Evolutionary conservation across 2,797 vertebrate genomes (phyloP).

Genomic region (Delichon dasypus): DNA sequence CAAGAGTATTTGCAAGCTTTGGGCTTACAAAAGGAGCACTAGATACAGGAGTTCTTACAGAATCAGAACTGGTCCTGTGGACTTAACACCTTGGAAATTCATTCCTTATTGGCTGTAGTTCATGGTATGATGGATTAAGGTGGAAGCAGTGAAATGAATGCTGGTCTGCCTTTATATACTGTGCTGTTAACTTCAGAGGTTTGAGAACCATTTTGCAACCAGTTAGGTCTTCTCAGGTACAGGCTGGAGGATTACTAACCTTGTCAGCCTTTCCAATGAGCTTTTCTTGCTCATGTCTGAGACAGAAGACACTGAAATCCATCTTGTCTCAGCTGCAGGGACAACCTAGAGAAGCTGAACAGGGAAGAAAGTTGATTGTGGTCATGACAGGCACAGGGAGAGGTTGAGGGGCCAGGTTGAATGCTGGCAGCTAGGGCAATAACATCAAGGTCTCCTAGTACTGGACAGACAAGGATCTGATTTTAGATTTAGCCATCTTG

Average conservation of each 20-base stretch:
- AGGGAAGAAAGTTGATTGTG: accelerated
- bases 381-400: too few species aligned
- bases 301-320: background rate
- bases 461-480: background rate
- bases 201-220: background rate
- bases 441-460: accelerated
- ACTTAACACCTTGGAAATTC: background rate
- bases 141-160: background rate
- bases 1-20: background rate
- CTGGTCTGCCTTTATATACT: background rate
- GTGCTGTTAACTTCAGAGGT: background rate
- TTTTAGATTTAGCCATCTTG: background rate
- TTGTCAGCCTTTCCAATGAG: background rate
- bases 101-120: background rate
- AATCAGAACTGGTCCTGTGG: background rate
- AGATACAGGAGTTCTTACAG: background rate
- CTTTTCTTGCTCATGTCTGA: background rate
- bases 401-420: accelerated
- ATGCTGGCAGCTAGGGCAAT: background rate
- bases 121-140: background rate
- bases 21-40: background rate
- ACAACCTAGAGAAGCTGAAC: background rate
- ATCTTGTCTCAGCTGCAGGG: background rate
- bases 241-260: background rate
- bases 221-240: background rate